Evolutionary conservation across 1,140 invertebrate genomes (phyloP), one percentile per base, ranked within the genome.

Genomic region (Brachionus plicatilis): DNA sequence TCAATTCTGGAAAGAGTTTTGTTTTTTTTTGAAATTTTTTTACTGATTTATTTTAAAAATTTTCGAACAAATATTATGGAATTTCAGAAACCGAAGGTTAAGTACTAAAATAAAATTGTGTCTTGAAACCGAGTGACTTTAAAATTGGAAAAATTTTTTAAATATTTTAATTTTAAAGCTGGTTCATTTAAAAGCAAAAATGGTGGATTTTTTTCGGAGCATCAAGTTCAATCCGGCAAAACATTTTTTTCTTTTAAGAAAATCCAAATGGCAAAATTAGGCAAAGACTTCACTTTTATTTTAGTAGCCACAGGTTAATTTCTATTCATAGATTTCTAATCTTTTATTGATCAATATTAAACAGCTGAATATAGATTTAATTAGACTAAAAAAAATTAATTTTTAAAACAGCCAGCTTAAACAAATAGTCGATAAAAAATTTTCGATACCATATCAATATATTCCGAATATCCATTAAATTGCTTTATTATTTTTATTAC

Each of bases 401-500:
- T 41, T 68, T 68, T 37, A 37, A 68, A 68, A 68, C 66, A 68
- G 66, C 66, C 33, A 29, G 66, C 66, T 41, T 33, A 29, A 68
- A 14, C 33, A 33, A 68, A 68, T 29, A 68, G 53, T 20, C 53
- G 53, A 60, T 60, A 60, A 60, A 56, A 60, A 47, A 47, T 20
- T 24, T 17, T 60, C 17, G n/a, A 60, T 60, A 53, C 47, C 47
- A 17, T 53, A 60, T 60, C 53, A 20, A 20, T 60, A 47, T 47
- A 60, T 60, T 60, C 17, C 17, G 53, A 60, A 20, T 60, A 60
- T 60, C 17, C 53, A 8, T 60, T 60, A 60, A 60, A 60, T 60
- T 60, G 53, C 17, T 60, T 60, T 60, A 60, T 60, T 60, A 60
- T 68, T 72, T 72, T 72, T 72, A 43, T 72, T 72, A 72, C 68